phyloP scores from a whole-genome alignment of 2,888 invertebrate genomes.

The Schizotus pectinicornis region DNA sequence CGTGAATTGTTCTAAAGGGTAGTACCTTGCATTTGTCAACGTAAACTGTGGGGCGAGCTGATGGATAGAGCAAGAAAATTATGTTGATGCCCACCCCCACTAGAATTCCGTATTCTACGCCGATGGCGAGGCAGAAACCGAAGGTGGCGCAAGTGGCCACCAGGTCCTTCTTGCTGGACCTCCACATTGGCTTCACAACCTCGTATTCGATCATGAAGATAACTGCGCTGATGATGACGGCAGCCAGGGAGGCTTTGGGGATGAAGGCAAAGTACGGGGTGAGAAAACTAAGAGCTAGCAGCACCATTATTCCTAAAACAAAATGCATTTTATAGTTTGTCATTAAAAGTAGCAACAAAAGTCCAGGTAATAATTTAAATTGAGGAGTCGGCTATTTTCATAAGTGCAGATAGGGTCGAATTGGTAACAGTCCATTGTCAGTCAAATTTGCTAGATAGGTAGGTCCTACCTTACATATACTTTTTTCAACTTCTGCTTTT shows the following conservation, averaged over 20 bases:
- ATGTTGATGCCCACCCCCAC: conserved; percentile 83
- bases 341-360: too few relatives aligned
- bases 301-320: conserved; percentile 71
- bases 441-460: too few relatives aligned
- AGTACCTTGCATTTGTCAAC: conserved; percentile 74
- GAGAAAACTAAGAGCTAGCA: conserved; percentile 82
- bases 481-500: neutral
- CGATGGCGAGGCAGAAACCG: conserved; percentile 77
- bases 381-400: too few relatives aligned
- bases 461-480: too few relatives aligned
- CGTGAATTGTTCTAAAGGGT: too few relatives aligned
- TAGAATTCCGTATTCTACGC: conserved; percentile 87
- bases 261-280: conserved; percentile 91
- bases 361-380: too few relatives aligned
- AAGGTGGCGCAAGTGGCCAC: conserved; percentile 86
- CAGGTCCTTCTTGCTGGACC: conserved; percentile 79
- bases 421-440: too few relatives aligned
- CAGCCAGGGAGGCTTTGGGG: conserved; percentile 87
- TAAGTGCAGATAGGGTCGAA: too few relatives aligned
- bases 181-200: conserved; percentile 86
- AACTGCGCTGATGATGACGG: conserved; percentile 94
- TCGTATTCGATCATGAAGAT: conserved; percentile 95
- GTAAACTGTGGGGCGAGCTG: conserved; percentile 77
- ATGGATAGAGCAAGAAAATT: conserved; percentile 78
- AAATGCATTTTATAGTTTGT: conserved; percentile 46